These are phyloP conservation scores for Channa argus DNA, from an alignment of 2,113 vertebrate species.

Conservation along the genomic window DNA sequence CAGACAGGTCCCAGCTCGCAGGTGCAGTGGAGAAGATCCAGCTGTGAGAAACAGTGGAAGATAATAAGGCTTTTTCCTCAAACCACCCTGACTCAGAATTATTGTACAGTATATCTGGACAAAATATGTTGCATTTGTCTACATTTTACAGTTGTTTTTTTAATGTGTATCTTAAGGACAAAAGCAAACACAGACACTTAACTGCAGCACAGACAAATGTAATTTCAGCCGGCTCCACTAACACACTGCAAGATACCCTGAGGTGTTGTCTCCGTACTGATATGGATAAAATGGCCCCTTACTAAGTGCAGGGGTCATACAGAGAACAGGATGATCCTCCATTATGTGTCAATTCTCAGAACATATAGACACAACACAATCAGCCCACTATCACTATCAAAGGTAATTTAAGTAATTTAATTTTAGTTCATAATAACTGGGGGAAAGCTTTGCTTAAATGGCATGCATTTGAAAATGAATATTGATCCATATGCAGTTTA, in stretches of 20 bases:
- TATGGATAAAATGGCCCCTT: conserved; percentile 64
- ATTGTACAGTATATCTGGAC: background rate
- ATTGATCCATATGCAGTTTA: background rate
- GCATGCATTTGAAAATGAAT: background rate
- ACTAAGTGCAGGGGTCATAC: conserved; percentile 66
- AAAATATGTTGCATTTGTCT: conserved; percentile 6
- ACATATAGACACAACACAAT: conserved; percentile 38
- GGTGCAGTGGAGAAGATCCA: conserved; percentile 48
- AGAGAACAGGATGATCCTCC: conserved; percentile 61
- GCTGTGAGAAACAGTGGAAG: conserved; percentile 20
- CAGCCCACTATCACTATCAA: conserved; percentile 43
- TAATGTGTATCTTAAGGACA: conserved; percentile 6
- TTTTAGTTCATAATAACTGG: conserved; percentile 11
- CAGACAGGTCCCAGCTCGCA: conserved; percentile 71
- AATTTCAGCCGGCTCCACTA: conserved; percentile 62
- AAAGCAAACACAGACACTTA: conserved; percentile 47
- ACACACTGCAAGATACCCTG: conserved; percentile 58
- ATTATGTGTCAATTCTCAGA: conserved; percentile 40
- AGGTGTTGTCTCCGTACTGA: conserved; percentile 65
- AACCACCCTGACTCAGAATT: conserved; percentile 18
- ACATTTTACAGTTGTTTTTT: background rate
- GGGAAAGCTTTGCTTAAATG: too few species aligned
- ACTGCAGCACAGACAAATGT: conserved; percentile 47
- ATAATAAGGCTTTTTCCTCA: conserved; percentile 37
- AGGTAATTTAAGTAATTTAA: conserved; percentile 1